Evolutionary conservation across 2,888 invertebrate genomes (phyloP), one percentile per base, ranked within the genome.

Genomic region (Crocallis elinguaria): DNA sequence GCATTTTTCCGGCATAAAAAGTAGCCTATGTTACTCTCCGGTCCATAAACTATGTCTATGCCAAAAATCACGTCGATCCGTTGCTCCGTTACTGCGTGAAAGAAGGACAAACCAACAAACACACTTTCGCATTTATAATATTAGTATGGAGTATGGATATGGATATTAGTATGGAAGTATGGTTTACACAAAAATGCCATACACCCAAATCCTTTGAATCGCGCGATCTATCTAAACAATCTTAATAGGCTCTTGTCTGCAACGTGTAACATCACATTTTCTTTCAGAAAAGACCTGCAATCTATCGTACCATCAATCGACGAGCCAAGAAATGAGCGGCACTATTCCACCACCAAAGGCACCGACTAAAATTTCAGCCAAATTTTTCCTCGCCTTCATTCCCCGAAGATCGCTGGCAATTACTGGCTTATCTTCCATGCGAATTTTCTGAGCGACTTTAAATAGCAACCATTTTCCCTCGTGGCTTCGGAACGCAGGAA

Each of bases 361-460:
- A 75, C 69, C 62, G 59, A 52, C 62, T 75, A 80, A 75, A 82
- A 74, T 69, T 75, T 64, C 54, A 57, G 60, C 60, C 66, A 72
- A 68, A 67, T 67, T 76, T 52, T 53, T 54, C 48, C 43, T 74
- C 70, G 58, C 67, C 66, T 57, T 61, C 73, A 62, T 74, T 78
- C 79, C 77, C 78, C 67, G 69, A 80, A 79, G 81, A 86, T 82
- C 81, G 75, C 60, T 66, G 69, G 81, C 81, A 85, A 86, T 85
- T 86, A 85, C 82, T 64, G 66, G 69, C 80, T 85, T 86, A 85
- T 86, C 85, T 81, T 70, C 71, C 75, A 82, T 83, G 79, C 77
- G 83, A 84, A 84, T 84, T 82, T 84, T 82, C 82, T 79, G 78
- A 84, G 78, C 79, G 82, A 81, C 79, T 85, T 85, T 85, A 85